Conservation (phyloP, 2,113 vertebrate species). For the Oceanodroma tethys region DNA sequence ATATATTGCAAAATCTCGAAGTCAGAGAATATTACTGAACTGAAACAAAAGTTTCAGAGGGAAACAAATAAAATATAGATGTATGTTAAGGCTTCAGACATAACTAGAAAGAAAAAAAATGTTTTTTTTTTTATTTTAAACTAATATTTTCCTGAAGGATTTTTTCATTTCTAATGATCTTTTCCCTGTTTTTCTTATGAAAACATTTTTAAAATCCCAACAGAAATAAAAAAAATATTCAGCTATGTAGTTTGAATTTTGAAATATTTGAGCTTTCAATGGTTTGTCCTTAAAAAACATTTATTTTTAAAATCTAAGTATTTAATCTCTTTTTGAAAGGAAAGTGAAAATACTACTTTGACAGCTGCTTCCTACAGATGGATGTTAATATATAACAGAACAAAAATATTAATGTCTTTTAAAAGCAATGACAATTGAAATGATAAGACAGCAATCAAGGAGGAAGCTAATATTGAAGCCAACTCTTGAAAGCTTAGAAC, state of each 20-base stretch:
- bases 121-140: not conserved
- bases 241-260: not conserved
- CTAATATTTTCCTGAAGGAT: not conserved
- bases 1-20: slow-evolving; percentile 13
- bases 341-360: not conserved
- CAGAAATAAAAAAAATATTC: not conserved
- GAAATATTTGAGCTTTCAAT: not conserved
- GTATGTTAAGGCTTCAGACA: not conserved
- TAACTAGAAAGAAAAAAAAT: not conserved
- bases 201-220: not conserved
- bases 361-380: not conserved
- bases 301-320: not conserved
- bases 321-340: not conserved
- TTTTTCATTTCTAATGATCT: not conserved
- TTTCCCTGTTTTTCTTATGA: not conserved
- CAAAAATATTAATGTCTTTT: not conserved
- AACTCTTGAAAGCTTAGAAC: not conserved
- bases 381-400: not conserved
- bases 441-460: not conserved
- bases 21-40: not conserved
- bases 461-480: not conserved
- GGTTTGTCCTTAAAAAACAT: not conserved
- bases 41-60: not conserved
- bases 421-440: not conserved
- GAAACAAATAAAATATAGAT: not conserved